These are phyloP conservation scores for Drosophila glabriapex DNA, from an alignment of 2,888 invertebrate species.

Conservation along the genomic window DNA sequence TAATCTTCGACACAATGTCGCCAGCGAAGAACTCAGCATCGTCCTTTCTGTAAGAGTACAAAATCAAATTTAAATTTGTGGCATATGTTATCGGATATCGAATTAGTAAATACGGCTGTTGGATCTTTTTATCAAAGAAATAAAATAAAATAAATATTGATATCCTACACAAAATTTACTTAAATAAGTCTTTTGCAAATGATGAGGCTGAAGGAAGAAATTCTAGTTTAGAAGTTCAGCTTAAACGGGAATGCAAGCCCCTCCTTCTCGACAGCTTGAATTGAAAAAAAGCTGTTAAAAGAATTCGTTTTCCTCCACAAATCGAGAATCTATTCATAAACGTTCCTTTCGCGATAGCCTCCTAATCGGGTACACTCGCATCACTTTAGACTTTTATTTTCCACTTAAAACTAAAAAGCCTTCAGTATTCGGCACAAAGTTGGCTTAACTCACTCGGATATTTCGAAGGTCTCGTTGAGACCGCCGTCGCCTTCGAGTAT, in stretches of 20 bases:
- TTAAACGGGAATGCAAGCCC: neutral
- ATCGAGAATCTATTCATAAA: neutral
- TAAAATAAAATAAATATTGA: no score
- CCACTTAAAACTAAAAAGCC: neutral
- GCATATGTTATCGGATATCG: no score
- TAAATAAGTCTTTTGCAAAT: no score
- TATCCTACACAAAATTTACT: no score
- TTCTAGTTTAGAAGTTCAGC: neutral
- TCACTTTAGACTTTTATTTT: neutral
- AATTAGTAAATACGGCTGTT: no score
- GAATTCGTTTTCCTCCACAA: no score
- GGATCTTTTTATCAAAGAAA: no score
- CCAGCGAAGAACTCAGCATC: conserved; percentile 91
- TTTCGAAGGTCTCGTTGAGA: conserved; percentile 94
- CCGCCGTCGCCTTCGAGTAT: conserved; percentile 92
- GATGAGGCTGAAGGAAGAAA: neutral
- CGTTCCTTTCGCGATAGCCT: neutral
- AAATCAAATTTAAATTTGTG: neutral
- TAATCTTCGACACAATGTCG: conserved; percentile 91
- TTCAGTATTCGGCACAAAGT: neutral
- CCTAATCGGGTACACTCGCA: neutral
- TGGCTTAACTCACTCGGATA: conserved; percentile 89
- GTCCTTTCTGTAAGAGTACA: conserved; percentile 88
- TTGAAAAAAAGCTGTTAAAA: no score
- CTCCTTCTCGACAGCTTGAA: no score